A percentile compares a stretch with the other conserved stretches of the same genome.
phyloP scores from a whole-genome alignment of 30 jellyfish, hydroid and myxozoan genomes.

The Hydra vulgaris region DNA sequence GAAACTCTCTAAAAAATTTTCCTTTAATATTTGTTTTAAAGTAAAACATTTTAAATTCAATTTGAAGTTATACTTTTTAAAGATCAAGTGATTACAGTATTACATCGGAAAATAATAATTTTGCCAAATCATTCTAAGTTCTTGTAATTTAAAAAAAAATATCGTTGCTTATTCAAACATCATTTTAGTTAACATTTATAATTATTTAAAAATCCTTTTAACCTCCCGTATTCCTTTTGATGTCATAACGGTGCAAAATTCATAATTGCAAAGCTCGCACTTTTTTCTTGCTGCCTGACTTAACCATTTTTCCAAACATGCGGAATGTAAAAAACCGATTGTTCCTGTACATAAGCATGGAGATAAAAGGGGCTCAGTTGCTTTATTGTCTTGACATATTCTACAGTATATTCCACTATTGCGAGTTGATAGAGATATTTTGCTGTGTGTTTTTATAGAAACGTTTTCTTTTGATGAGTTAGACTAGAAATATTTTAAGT shows the following conservation, averaged over 20 bases:
- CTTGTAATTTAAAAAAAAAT: no score
- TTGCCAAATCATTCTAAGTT: no score
- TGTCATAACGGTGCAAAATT: conserved; percentile 30
- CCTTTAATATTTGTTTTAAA: no score
- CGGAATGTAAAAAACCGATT: conserved; percentile 57
- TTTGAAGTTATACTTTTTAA: no score
- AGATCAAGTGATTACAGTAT: no score
- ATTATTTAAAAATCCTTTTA: not conserved
- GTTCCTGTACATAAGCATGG: conserved; percentile 80
- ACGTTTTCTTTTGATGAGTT: not conserved
- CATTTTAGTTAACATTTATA: no score
- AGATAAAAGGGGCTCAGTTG: conserved; percentile 36
- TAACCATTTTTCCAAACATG: conserved; percentile 79
- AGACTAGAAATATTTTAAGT: not conserved
- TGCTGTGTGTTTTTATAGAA: not conserved
- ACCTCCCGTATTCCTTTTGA: conserved; percentile 11
- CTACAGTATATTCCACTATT: conserved; percentile 43
- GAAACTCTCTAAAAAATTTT: no score
- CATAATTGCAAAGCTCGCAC: conserved; percentile 70
- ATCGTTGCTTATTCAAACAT: no score
- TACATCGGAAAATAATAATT: no score
- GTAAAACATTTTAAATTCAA: no score
- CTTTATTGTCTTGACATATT: conserved; percentile 65
- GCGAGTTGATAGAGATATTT: conserved; percentile 4
- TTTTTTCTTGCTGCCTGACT: conserved; percentile 59